Evolutionary conservation across 2,113 vertebrate genomes (phyloP).

Genomic region (Oriolus oriolus): DNA sequence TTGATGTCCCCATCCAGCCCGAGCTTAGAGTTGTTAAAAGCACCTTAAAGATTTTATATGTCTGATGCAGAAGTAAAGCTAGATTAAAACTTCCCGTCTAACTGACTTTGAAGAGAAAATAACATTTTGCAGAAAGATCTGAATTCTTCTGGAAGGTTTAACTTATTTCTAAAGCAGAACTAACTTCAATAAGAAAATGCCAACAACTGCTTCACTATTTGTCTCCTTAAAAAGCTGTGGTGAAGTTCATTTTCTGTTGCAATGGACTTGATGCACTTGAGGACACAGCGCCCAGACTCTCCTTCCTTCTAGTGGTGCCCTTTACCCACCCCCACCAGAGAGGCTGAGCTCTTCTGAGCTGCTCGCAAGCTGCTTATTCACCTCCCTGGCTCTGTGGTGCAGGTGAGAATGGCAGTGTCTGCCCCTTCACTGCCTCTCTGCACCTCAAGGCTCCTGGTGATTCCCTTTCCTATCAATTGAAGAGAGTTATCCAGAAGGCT

Average conservation of each 20-base stretch:
- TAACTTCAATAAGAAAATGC: background rate
- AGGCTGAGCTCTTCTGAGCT: background rate
- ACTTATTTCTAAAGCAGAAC: background rate
- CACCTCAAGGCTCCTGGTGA: background rate
- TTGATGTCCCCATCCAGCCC: background rate
- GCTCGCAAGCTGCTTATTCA: background rate
- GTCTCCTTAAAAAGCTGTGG: background rate
- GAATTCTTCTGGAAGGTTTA: background rate
- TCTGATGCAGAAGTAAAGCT: background rate
- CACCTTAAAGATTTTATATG: background rate
- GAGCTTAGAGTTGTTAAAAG: background rate
- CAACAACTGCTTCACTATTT: background rate
- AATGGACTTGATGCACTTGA: background rate
- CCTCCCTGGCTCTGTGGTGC: background rate
- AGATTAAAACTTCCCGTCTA: background rate
- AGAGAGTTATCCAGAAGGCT: background rate
- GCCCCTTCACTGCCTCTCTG: background rate
- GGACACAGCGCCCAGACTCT: accelerated
- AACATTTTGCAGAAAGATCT: background rate
- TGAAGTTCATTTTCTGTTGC: background rate
- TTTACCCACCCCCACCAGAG: background rate
- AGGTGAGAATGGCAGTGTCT: background rate
- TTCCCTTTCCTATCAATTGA: background rate
- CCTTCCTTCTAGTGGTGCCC: background rate
- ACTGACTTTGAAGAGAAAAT: background rate